Evolutionary conservation across 2,797 vertebrate genomes (phyloP).

Genomic region (Myripristis murdjan): DNA sequence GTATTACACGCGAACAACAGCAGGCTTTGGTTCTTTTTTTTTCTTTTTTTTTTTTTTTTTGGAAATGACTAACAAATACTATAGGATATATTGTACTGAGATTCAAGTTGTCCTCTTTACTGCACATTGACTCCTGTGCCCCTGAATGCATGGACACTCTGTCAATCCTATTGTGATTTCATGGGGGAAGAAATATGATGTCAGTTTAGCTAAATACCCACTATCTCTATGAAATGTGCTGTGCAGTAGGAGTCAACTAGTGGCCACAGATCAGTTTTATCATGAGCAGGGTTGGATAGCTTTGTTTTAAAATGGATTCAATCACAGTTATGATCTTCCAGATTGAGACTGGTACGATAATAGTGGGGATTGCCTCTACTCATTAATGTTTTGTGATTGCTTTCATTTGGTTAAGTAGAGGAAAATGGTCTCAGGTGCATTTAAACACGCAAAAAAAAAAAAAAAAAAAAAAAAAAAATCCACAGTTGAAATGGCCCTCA

Average conservation of each 20-base stretch:
- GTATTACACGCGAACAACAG: constrained; percentile 44
- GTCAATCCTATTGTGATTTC: neutral
- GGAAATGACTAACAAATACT: constrained; percentile 28
- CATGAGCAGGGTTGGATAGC: constrained; percentile 1
- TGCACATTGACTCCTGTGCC: constrained; percentile 33
- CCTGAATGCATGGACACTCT: constrained; percentile 21
- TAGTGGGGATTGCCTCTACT: neutral
- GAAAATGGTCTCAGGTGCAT: too few species aligned
- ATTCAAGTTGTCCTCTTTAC: constrained; percentile 23
- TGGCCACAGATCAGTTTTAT: constrained; percentile 30
- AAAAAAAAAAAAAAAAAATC: too few species aligned
- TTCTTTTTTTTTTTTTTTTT: neutral
- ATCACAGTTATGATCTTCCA: too few species aligned
- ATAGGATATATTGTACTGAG: constrained; percentile 24
- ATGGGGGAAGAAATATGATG: constrained; percentile 6
- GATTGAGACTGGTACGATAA: too few species aligned
- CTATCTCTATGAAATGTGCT: neutral
- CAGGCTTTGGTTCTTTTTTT: constrained; percentile 5
- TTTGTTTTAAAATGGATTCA: neutral
- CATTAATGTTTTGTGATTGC: neutral
- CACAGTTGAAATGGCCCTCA: too few species aligned
- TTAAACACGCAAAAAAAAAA: too few species aligned
- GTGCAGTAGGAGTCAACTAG: neutral
- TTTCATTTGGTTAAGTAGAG: too few species aligned
- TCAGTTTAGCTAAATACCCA: neutral